Evolutionary conservation across 2,797 vertebrate species (phyloP), one percentile per base, ranked within the genome.

Genomic region (Manis pentadactyla): DNA sequence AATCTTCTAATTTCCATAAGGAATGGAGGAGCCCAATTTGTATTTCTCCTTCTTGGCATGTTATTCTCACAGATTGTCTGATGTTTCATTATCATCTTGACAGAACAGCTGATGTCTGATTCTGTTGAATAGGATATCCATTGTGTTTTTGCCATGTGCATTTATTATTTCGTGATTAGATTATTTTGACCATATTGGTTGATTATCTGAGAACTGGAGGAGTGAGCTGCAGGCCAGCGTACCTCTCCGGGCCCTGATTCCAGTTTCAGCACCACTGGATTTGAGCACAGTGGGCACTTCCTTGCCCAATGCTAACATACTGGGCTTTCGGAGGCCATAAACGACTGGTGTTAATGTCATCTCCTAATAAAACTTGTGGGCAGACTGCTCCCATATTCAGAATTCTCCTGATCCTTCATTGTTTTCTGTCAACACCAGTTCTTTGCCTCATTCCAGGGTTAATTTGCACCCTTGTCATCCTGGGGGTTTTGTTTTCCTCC

Each of bases 61-160:
- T 0, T 29, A 4, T 92, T 79, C 91, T 95, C 92, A 73, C 83
- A 91, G 94, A 97, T 90, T 97, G 71, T 18, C 18, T 97, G 96
- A 94, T 95, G 92, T 73, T 96, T 98, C 97, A 97, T 98, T 97
- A 93, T 92, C 91, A 78, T 92, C 68, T 95, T 97, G 86, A 73
- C 95, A 93, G 79, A 37, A 5, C 90, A 83, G 95, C 95, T 90
- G 27, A 96, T 87, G 96, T 63, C 71, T 63, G 83, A 96, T 93
- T 83, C 75, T 93, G 42, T 96, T 94, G 96, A 95, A 83, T 57
- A 85, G 93, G 74, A 68, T 86, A 86, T 95, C 93, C 66, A 51
- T 88, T 94, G 92, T 53, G 82, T 95, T 96, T 93, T 88, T 96
- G 89, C 96, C 93, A 49, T 66, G 53, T 90, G 93, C 93, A 86